Base-by-base conservation (phyloP, 2,113 vertebrate species). In the Camarhynchus parvulus region DNA sequence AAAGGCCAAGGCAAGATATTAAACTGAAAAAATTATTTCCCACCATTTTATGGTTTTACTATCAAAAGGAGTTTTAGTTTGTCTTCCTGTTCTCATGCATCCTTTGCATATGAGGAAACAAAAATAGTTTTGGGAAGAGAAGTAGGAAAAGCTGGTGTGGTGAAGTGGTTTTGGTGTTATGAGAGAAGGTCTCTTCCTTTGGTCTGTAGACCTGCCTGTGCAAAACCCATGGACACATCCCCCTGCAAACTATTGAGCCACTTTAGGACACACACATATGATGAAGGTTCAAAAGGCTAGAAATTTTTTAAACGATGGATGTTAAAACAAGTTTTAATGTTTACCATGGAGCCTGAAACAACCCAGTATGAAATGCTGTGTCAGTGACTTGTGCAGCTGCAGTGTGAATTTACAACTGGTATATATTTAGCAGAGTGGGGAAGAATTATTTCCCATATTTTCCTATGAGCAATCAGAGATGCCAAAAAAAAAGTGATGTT, bases 1-100 rank as follows among this genome's bases (percentile, higher is more conserved):
- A 86, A 94, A 94, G 90, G 44, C n/a, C 24, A 80, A 93, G 47
- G 72, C 88, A 91, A 70, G 22, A 20, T 24, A 42, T 18, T 78
- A 4, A 68, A n/a, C 4, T 20, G 27, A 46, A 73, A 62, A 88
- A 79, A 10, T 1, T 6, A 21, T 47, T 93, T 85, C n/a, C 39
- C 28, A 61, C 7, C 1, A 18, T 73, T 87, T 63, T 15, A 37
- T 41, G 13, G 7, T 50, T 49, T 78, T 59, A 28, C 75, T 52
- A 44, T 64, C 24, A 27, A 78, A 58, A 66, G 3, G 10, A 50
- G 21, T 70, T 87, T 67, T 35, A 27, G 6, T 62, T 83, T 59
- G 22, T 55, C 16, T 23, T 73, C 33, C 11, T 80, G 8, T 21
- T 66, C 24, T 55, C 12, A 46, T 15, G 7, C 5, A 46, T 20